Conservation (phyloP, 2,113 vertebrate species). For the Pedionomus torquatus region DNA sequence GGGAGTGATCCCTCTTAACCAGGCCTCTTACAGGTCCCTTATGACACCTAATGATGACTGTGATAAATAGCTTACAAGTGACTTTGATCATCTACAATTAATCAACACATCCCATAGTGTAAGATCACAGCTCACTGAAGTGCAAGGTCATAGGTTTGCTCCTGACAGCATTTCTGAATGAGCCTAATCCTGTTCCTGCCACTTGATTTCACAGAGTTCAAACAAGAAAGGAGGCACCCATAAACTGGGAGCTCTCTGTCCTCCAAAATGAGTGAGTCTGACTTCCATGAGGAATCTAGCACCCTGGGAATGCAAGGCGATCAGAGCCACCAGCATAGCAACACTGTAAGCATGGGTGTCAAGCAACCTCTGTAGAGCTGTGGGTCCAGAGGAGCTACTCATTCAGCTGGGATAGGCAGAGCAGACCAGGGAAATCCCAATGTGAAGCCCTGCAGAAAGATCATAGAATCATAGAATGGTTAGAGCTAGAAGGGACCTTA, state of each 20-base stretch:
- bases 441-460: background rate
- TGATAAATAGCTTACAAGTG: constrained; percentile 41
- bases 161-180: background rate
- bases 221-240: background rate
- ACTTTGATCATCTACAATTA: constrained; percentile 31
- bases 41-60: constrained; percentile 24
- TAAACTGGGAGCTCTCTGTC: background rate
- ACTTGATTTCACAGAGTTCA: background rate
- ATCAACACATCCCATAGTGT: background rate
- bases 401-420: background rate
- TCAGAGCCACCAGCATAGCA: background rate
- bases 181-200: background rate
- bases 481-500: too few species aligned
- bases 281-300: background rate
- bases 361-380: background rate
- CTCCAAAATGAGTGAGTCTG: background rate
- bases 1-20: background rate
- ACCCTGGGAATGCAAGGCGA: background rate
- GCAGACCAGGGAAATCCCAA: background rate
- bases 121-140: background rate
- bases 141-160: background rate
- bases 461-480: too few species aligned
- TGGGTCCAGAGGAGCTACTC: background rate
- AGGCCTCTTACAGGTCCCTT: background rate
- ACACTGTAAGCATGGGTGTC: background rate